A percentile compares a stretch with the other conserved stretches of the same genome.
phyloP scores from a whole-genome alignment of 2,888 invertebrate species.

The Orthonevra nobilis region DNA sequence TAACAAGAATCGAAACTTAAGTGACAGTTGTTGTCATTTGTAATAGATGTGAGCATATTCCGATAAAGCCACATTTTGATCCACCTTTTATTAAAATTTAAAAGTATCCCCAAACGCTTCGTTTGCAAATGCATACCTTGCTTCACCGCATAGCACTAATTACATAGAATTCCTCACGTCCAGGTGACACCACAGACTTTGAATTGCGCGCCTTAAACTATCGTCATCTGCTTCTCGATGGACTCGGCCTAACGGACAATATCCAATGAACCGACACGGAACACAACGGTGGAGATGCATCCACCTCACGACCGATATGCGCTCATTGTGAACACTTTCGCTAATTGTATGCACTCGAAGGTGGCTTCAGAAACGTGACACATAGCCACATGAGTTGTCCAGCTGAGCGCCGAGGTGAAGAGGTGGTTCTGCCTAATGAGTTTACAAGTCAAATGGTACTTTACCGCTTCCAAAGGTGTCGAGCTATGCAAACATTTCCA shows the following conservation, averaged over 20 bases:
- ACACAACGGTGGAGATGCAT: slow-evolving; percentile 42
- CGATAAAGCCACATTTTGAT: no score
- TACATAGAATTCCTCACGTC: slow-evolving; percentile 63
- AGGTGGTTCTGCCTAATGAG: slow-evolving; percentile 66
- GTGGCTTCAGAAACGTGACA: slow-evolving; percentile 69
- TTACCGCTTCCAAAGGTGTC: slow-evolving; percentile 59
- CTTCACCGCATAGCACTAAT: slow-evolving; percentile 50
- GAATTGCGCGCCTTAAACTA: slow-evolving; percentile 63
- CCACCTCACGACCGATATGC: slow-evolving; percentile 63
- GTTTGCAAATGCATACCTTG: slow-evolving; percentile 32
- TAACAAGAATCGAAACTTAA: no score
- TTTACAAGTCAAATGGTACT: slow-evolving; percentile 65
- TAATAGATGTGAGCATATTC: no score
- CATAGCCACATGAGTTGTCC: slow-evolving; percentile 55
- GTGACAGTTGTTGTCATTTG: no score
- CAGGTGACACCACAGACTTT: slow-evolving; percentile 42
- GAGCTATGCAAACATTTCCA: slow-evolving; percentile 1
- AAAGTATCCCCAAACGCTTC: no score
- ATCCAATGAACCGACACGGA: slow-evolving; percentile 38
- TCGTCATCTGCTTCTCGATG: slow-evolving; percentile 54
- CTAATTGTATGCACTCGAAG: slow-evolving; percentile 67
- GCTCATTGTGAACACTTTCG: slow-evolving; percentile 69
- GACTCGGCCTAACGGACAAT: slow-evolving; percentile 54
- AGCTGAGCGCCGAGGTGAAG: slow-evolving; percentile 34
- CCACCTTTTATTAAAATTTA: no score